phyloP scores from a whole-genome alignment of 2,888 invertebrate species.

The Harpagoxenus sublaevis region DNA sequence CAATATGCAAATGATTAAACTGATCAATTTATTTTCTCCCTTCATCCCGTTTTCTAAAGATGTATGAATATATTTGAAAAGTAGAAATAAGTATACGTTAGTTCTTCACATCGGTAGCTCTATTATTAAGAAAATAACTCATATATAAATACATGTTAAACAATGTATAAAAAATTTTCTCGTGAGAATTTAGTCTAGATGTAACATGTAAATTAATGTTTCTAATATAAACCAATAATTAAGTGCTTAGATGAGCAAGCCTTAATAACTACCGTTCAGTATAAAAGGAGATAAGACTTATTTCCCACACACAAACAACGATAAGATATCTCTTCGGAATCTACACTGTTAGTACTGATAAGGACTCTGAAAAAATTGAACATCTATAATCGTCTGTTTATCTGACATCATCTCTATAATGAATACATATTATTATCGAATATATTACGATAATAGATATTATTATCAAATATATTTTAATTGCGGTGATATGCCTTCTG shows the following conservation, averaged over 20 bases:
- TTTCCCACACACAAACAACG: neutral
- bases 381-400: neutral
- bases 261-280: neutral
- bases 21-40: too few relatives aligned
- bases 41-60: neutral
- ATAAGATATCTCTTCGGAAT: slow-evolving; percentile 6
- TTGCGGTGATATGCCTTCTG: neutral
- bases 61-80: neutral
- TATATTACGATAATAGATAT: too few relatives aligned
- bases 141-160: neutral
- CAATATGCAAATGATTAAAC: neutral
- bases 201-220: neutral
- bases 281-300: neutral
- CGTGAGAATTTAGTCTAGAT: neutral
- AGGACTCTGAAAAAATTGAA: neutral
- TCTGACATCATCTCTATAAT: neutral
- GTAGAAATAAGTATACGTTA: neutral
- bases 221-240: neutral
- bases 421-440: neutral
- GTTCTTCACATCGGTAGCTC: neutral
- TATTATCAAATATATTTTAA: neutral
- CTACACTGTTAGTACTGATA: neutral
- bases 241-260: neutral
- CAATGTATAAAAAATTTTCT: neutral
- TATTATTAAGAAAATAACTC: neutral